These are phyloP conservation scores for Phytoseiulus persimilis DNA, from an alignment of 2,888 invertebrate genomes.

Conservation along the genomic window DNA sequence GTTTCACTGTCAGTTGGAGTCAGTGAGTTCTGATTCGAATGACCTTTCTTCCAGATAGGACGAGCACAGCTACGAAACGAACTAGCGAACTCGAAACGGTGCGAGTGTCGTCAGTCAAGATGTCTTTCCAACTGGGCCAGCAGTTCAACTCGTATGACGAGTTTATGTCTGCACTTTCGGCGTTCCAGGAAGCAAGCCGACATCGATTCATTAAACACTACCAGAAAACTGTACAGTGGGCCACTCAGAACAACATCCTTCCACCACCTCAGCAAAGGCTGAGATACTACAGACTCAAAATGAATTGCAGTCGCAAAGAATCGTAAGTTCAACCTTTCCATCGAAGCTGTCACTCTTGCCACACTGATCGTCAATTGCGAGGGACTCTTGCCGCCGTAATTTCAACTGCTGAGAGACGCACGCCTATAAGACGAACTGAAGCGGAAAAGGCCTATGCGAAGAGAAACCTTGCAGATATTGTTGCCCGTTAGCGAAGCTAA, in stretches of 20 bases:
- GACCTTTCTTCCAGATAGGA: not conserved
- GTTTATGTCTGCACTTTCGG: slow-evolving; percentile 27
- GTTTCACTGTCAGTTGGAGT: not conserved
- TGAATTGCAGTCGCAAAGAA: slow-evolving; percentile 34
- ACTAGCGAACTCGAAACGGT: not conserved
- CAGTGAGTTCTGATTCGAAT: not conserved
- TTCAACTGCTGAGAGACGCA: not conserved
- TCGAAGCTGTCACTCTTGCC: not conserved
- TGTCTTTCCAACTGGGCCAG: slow-evolving; percentile 22
- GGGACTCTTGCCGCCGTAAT: not conserved
- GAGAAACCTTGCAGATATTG: no score
- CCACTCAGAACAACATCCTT: slow-evolving; percentile 11
- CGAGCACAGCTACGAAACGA: not conserved
- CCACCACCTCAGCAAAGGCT: slow-evolving; percentile 18
- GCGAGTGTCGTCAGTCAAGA: not conserved
- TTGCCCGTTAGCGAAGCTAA: no score
- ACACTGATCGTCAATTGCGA: not conserved
- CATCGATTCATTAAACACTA: slow-evolving; percentile 30
- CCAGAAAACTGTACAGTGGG: slow-evolving; percentile 33
- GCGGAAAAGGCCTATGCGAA: no score
- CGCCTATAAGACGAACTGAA: not conserved
- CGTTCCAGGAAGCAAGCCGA: slow-evolving; percentile 29
- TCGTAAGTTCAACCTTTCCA: not conserved
- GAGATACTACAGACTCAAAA: slow-evolving; percentile 12
- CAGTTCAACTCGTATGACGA: slow-evolving; percentile 30